phyloP scores from a whole-genome alignment of 2,113 vertebrate genomes.

The Genyomyrus donnyi region DNA sequence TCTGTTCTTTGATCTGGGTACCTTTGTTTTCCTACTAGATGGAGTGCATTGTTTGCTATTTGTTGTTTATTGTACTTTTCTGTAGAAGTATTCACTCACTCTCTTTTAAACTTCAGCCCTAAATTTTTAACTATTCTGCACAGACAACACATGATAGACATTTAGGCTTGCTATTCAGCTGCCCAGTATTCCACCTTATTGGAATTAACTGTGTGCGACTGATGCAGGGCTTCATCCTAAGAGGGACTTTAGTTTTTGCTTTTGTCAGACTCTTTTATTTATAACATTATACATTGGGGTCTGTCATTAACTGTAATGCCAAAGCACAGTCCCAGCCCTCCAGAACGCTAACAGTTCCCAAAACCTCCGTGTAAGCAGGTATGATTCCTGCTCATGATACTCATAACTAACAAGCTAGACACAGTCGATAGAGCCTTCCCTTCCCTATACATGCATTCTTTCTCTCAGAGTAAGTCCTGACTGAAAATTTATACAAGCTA shows the following conservation, averaged over 20 bases:
- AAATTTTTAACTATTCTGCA: constrained; percentile 50
- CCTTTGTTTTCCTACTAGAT: constrained; percentile 31
- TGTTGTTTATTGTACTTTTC: constrained; percentile 47
- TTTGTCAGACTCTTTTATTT: neutral
- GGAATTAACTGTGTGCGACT: constrained; percentile 7
- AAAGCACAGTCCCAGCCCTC: neutral
- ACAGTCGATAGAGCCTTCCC: neutral
- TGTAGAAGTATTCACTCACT: constrained; percentile 34
- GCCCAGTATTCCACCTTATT: constrained; percentile 49
- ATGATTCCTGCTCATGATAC: neutral
- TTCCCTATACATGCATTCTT: neutral
- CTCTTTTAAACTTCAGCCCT: constrained; percentile 45
- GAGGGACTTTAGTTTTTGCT: neutral
- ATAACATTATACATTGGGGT: neutral
- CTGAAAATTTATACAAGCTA: neutral
- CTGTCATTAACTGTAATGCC: neutral
- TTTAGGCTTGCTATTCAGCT: constrained; percentile 52
- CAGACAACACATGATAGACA: constrained; percentile 55
- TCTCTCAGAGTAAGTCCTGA: too few relatives aligned
- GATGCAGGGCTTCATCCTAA: neutral
- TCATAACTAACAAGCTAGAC: neutral
- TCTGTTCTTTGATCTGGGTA: constrained; percentile 16
- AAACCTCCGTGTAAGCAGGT: neutral
- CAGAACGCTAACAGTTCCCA: neutral
- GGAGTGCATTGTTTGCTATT: constrained; percentile 29